These are phyloP conservation scores for Forficula auricularia DNA, from an alignment of 1,140 invertebrate species.

Conservation along the genomic window DNA sequence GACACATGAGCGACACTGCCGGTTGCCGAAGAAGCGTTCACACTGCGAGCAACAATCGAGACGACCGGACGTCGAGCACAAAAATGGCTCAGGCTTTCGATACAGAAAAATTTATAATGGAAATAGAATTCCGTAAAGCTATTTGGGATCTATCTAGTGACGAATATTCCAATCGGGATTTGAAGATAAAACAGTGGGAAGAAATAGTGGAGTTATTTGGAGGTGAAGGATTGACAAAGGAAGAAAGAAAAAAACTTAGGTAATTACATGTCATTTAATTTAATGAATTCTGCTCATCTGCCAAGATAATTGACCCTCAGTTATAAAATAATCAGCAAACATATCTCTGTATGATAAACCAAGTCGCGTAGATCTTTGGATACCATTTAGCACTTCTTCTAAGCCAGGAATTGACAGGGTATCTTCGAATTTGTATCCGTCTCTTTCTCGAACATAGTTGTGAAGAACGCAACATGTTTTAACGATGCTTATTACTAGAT, in stretches of 20 bases:
- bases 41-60: too few relatives aligned
- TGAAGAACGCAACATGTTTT: slow-evolving; percentile 17
- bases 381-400: not conserved
- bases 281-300: slow-evolving; percentile 2
- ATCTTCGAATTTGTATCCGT: slow-evolving; percentile 8
- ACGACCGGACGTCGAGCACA: too few relatives aligned
- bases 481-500: slow-evolving; percentile 19
- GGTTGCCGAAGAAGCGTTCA: too few relatives aligned
- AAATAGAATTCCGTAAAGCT: not conserved
- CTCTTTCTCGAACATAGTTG: slow-evolving; percentile 16
- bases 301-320: slow-evolving; percentile 11
- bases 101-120: not conserved
- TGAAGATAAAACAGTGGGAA: not conserved
- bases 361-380: not conserved
- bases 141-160: not conserved
- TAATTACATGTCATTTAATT: not conserved
- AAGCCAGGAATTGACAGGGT: slow-evolving; percentile 3
- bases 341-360: slow-evolving; percentile 8
- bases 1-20: too few relatives aligned
- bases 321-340: slow-evolving; percentile 12
- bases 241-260: not conserved
- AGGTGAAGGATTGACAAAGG: not conserved
- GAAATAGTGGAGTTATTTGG: not conserved
- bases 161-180: not conserved
- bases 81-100: too few relatives aligned